Evolutionary conservation across 2,888 invertebrate species (phyloP).

Genomic region (Diarsia mendica): DNA sequence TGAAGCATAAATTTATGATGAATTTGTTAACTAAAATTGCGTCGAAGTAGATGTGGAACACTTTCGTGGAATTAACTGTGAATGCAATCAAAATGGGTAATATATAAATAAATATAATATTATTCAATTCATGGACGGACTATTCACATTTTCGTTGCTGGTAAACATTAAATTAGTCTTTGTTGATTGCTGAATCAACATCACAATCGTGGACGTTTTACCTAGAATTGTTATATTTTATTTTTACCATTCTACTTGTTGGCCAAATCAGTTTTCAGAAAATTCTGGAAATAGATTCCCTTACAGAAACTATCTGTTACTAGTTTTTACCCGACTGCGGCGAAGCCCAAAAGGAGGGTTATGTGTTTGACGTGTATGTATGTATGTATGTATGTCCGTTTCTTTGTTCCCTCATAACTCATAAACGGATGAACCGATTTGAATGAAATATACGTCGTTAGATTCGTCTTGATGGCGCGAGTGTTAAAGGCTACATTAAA

Average conservation of each 20-base stretch:
- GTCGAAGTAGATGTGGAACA: background rate
- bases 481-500: too few relatives aligned
- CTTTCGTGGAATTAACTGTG: constrained; percentile 4
- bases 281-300: background rate
- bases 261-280: background rate
- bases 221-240: background rate
- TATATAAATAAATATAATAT: background rate
- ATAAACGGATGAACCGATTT: too few relatives aligned
- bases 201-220: background rate
- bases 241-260: background rate
- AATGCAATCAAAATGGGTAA: constrained; percentile 1
- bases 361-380: too few relatives aligned
- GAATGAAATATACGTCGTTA: too few relatives aligned
- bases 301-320: background rate
- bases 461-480: too few relatives aligned
- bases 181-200: constrained; percentile 21
- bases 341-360: too few relatives aligned
- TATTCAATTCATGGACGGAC: background rate
- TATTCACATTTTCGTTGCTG: constrained; percentile 6
- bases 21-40: constrained; percentile 27
- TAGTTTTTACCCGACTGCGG: too few relatives aligned
- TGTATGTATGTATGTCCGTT: too few relatives aligned
- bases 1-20: constrained; percentile 25
- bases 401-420: too few relatives aligned
- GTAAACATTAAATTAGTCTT: constrained; percentile 5